Base-by-base conservation (phyloP, 2,113 vertebrate genomes). In the Megatriorchis doriae region DNA sequence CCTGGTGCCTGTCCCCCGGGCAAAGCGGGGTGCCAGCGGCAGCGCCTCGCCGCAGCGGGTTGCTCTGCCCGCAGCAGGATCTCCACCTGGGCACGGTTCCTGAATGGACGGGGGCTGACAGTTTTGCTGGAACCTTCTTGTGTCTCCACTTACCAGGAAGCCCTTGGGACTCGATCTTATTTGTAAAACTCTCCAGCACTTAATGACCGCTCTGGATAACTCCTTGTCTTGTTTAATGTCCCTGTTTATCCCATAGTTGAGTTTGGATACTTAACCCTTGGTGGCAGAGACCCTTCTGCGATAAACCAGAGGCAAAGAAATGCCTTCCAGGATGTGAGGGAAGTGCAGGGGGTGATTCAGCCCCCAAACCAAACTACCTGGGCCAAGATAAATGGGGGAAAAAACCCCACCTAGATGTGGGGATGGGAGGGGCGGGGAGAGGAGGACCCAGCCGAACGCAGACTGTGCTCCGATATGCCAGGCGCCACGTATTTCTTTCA, bases 101-200 rank as follows among this genome's bases (percentile, higher is more conserved):
- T 10, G 27, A 5, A 2, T 3, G 71, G 36, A 61, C 5, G 56
- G 18, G 27, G 27, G 19, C 11, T 27, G 66, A 21, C 4, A 8
- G 11, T 34, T 81, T 34, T 45, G 36, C 83, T n/a, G 53, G 29
- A 61, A 48, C 40, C 36, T 85, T 53, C 71, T 68, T 31, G 42
- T 38, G 82, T 55, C 32, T 50, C 40, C 88, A 23, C 68, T 86
- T 68, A 61, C 6, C 56, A 16, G 61, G 90, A 87, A 92, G 65
- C 75, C n/a, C 77, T 79, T 43, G 34, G 77, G 58, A 67, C 70
- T 90, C 26, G 19, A 67, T 81, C 26, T 31, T 81, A 43, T 52
- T 92, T 86, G 65, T 84, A 52, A 84, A 96, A 92, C 82, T 93
- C 88, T 86, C 79, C 84, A 75, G 4, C 9, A 7, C 68, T 81